Evolutionary conservation across 2,888 invertebrate species (phyloP).

Genomic region (Aspidiotus destructor): DNA sequence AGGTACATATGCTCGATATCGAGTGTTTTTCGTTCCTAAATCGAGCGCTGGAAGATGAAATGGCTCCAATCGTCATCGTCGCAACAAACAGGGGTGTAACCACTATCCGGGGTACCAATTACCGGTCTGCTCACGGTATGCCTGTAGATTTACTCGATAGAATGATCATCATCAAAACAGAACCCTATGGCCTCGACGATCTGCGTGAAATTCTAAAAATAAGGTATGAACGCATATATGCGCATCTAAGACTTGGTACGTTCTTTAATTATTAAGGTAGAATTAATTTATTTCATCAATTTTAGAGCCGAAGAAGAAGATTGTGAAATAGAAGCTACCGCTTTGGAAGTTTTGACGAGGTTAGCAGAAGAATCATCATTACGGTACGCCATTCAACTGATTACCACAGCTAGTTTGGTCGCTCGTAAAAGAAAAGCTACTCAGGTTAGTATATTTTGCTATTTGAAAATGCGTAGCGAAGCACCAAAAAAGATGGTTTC

Average conservation of each 20-base stretch:
- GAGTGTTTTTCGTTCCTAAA: conserved; percentile 98
- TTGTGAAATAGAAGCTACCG: conserved; percentile 86
- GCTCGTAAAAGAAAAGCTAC: conserved; percentile 76
- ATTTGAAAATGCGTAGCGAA: not conserved
- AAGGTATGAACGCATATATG: conserved; percentile 43
- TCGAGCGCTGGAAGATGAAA: conserved; percentile 91
- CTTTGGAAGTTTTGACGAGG: conserved; percentile 77
- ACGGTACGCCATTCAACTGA: conserved; percentile 94
- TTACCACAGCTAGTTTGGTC: conserved; percentile 92
- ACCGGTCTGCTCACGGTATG: conserved; percentile 92
- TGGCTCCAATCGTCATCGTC: conserved; percentile 96
- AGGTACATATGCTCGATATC: conserved; percentile 95
- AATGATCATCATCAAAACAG: conserved; percentile 87
- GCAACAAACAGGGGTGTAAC: conserved; percentile 95
- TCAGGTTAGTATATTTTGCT: conserved; percentile 47
- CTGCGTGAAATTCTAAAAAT: conserved; percentile 85
- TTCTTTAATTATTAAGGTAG: not conserved
- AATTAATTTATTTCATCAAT: conserved; percentile 1
- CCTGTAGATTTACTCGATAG: conserved; percentile 92
- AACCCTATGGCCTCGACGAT: conserved; percentile 78
- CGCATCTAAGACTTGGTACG: not conserved
- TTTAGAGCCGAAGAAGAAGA: conserved; percentile 92
- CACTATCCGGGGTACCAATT: conserved; percentile 85
- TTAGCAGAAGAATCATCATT: conserved; percentile 89
- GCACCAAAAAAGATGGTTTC: not conserved